A percentile compares a stretch with the other conserved stretches of the same genome.
Evolutionary conservation across 2,888 invertebrate species (phyloP).

Genomic region (Anoplius nigerrimus): DNA sequence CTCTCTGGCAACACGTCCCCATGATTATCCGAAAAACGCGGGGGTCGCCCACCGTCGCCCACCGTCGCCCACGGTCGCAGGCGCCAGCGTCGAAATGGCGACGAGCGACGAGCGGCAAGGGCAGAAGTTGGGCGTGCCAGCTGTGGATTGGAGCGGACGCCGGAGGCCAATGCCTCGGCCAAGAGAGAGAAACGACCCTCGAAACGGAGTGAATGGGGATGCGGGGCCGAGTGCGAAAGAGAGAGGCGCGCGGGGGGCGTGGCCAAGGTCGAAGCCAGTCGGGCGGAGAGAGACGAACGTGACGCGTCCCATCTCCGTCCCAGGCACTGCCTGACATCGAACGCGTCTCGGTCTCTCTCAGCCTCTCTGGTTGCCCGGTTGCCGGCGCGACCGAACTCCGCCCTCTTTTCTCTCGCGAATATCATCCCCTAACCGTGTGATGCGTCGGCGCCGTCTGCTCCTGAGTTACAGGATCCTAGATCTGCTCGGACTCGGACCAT

Average conservation of each 20-base stretch:
- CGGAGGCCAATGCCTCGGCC: too few relatives aligned
- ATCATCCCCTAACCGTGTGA: too few relatives aligned
- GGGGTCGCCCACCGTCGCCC: too few relatives aligned
- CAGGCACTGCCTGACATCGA: background rate
- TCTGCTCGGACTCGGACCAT: too few relatives aligned
- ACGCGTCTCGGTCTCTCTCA: background rate
- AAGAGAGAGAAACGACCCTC: background rate
- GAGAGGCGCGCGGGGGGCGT: slow-evolving; percentile 7
- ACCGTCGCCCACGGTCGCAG: too few relatives aligned
- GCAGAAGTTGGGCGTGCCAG: too few relatives aligned
- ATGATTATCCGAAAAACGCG: background rate
- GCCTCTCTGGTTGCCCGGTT: background rate
- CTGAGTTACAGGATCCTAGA: too few relatives aligned
- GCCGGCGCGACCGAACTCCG: background rate
- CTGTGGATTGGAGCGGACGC: too few relatives aligned
- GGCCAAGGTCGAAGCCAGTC: background rate
- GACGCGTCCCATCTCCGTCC: background rate
- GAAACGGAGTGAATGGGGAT: background rate
- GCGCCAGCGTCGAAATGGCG: slow-evolving; percentile 10
- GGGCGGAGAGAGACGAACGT: background rate
- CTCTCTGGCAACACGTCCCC: background rate
- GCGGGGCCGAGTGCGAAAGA: background rate
- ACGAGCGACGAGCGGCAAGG: background rate
- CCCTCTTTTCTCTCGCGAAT: too few relatives aligned
- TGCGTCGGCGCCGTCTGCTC: too few relatives aligned